A percentile compares a stretch with the other conserved stretches of the same genome.
Conservation (phyloP, 2,113 vertebrate genomes). For the Galemys pyrenaicus region DNA sequence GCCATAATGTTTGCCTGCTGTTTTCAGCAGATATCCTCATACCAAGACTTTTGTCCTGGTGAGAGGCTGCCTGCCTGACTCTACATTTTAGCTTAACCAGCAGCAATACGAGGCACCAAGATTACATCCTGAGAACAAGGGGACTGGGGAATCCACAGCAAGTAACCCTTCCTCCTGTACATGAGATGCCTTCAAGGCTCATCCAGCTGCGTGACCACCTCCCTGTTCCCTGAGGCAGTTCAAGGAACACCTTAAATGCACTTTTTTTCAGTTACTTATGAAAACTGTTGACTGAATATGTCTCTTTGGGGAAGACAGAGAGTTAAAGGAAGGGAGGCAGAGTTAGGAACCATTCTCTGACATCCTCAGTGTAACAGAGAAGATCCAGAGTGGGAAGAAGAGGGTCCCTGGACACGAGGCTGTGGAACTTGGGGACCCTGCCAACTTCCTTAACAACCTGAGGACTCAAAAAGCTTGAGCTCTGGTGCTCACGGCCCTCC, state of each 20-base stretch:
- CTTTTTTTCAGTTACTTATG: background rate
- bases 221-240: background rate
- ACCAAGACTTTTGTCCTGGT: too few species aligned
- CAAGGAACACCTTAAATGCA: background rate
- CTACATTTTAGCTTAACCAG: too few species aligned
- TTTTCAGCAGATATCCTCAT: too few species aligned
- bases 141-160: too few species aligned
- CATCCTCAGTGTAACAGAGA: background rate
- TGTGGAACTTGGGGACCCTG: background rate
- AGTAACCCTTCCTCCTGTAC: background rate
- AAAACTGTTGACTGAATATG: background rate
- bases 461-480: background rate
- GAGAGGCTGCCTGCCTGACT: too few species aligned
- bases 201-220: background rate
- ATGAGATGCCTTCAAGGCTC: background rate
- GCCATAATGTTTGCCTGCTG: too few species aligned
- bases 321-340: slow-evolving; percentile 9
- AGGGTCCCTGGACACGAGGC: background rate
- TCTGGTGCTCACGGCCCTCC: background rate
- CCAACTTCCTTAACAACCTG: background rate
- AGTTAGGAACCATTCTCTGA: background rate
- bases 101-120: too few species aligned
- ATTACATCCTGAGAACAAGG: too few species aligned
- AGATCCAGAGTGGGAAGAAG: background rate
- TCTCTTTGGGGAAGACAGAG: slow-evolving; percentile 13